Conservation (phyloP, 2,888 invertebrate genomes). For the Lepidocyrtinus sp. region DNA sequence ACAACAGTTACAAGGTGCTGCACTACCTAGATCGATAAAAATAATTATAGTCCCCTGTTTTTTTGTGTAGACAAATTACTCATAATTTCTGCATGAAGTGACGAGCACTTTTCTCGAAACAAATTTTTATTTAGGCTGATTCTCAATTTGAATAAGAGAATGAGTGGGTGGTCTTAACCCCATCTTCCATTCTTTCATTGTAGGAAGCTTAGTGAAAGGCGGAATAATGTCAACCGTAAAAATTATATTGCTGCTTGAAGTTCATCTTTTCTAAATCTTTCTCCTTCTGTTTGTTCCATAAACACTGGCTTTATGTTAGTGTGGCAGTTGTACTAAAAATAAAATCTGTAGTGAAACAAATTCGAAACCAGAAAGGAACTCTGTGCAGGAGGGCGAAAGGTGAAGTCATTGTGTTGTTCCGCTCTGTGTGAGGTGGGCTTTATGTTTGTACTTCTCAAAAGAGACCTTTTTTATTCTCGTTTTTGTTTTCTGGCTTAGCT, state of each 20-base stretch:
- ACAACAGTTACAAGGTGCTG: too few species aligned
- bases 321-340: slow-evolving; percentile 15
- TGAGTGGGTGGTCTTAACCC: slow-evolving; percentile 4
- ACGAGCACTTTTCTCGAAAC: slow-evolving; percentile 1
- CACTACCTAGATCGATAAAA: slow-evolving; percentile 12
- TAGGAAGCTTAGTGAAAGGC: not conserved
- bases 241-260: slow-evolving; percentile 3
- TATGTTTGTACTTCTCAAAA: not conserved
- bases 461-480: slow-evolving; percentile 1
- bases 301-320: not conserved
- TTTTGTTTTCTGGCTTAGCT: not conserved
- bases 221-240: slow-evolving; percentile 1
- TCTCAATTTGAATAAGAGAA: too few species aligned
- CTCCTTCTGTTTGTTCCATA: not conserved
- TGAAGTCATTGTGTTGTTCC: slow-evolving; percentile 47
- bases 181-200: too few species aligned
- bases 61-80: not conserved
- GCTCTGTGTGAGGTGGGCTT: not conserved
- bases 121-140: too few species aligned
- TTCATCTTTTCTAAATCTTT: not conserved
- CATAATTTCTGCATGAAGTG: slow-evolving; percentile 2
- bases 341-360: not conserved
- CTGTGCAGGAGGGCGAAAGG: slow-evolving; percentile 50
- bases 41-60: not conserved
- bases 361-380: too few species aligned